phyloP scores from a whole-genome alignment of 1,140 invertebrate species.

The Sarcophaga bullata region DNA sequence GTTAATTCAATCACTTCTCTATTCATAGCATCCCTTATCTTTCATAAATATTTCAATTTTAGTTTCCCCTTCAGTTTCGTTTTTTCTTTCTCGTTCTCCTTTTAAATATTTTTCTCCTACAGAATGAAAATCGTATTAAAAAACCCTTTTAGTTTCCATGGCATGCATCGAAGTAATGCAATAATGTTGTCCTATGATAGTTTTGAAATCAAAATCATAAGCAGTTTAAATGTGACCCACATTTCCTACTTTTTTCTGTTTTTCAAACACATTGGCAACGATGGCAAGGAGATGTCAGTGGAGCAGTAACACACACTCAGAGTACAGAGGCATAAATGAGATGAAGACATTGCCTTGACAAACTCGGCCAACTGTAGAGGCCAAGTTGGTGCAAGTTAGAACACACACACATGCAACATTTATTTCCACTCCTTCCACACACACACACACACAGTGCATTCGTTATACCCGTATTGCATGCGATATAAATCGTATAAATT shows the following conservation, averaged over 20 bases:
- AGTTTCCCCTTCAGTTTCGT: too few species aligned
- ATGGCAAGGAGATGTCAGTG: background rate
- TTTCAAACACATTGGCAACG: background rate
- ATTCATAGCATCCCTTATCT: too few species aligned
- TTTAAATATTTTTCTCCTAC: too few species aligned
- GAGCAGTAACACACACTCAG: background rate
- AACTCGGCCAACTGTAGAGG: background rate
- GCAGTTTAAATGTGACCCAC: slow-evolving; percentile 13
- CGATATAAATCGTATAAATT: too few species aligned
- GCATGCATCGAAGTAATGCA: too few species aligned
- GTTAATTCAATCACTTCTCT: too few species aligned
- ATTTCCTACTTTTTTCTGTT: background rate
- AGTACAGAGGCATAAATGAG: background rate
- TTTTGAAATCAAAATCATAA: slow-evolving; percentile 3
- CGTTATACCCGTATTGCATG: too few species aligned
- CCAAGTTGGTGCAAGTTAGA: background rate
- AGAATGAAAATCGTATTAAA: too few species aligned
- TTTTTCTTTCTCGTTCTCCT: too few species aligned
- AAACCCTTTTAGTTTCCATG: too few species aligned
- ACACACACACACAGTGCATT: background rate
- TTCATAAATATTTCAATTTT: too few species aligned
- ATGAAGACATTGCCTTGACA: slow-evolving; percentile 7
- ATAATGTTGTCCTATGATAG: background rate
- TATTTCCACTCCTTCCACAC: background rate
- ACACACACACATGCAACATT: background rate